Base-by-base conservation (phyloP, 2,888 invertebrate genomes). In the Aromia moschata region DNA sequence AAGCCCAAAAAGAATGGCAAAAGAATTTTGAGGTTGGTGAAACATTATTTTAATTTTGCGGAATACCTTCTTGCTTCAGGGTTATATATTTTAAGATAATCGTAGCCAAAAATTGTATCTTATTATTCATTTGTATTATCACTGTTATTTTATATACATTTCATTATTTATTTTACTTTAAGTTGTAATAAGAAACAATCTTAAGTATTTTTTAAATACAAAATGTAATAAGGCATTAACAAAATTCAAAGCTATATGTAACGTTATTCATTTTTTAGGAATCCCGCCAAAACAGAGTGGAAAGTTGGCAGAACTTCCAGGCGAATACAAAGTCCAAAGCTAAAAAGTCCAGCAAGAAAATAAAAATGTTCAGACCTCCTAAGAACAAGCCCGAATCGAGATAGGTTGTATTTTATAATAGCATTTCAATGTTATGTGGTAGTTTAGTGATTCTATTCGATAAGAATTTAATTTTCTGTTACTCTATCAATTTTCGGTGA, bases 1-100 rank as follows among this genome's bases (percentile, higher is more conserved):
- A 94, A 60, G 83, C 92, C 44, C 95, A 98, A 75, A 93, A 94
- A 71, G 98, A 98, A 79, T 99, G 97, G 96, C 94, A 97, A 67
- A 96, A 97, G 78, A 99, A 98, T 83, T 99, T 97, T 83, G 99
- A 99, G 85, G 93, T 52, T 31, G 18, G 25, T 25, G n/a, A n/a
- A n/a, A n/a, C n/a, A n/a, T n/a, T n/a, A n/a, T n/a, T n/a, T n/a
- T n/a, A n/a, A n/a, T n/a, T n/a, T n/a, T n/a, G n/a, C n/a, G n/a
- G n/a, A n/a, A n/a, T n/a, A n/a, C n/a, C n/a, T n/a, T n/a, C n/a
- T n/a, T n/a, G n/a, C n/a, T n/a, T n/a, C n/a, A n/a, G n/a, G n/a
- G n/a, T n/a, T n/a, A n/a, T n/a, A n/a, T n/a, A n/a, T n/a, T n/a
- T n/a, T n/a, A n/a, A n/a, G n/a, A n/a, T n/a, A n/a, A n/a, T n/a